Conservation (phyloP, 1,140 invertebrate species). For the Conus ventricosus region DNA sequence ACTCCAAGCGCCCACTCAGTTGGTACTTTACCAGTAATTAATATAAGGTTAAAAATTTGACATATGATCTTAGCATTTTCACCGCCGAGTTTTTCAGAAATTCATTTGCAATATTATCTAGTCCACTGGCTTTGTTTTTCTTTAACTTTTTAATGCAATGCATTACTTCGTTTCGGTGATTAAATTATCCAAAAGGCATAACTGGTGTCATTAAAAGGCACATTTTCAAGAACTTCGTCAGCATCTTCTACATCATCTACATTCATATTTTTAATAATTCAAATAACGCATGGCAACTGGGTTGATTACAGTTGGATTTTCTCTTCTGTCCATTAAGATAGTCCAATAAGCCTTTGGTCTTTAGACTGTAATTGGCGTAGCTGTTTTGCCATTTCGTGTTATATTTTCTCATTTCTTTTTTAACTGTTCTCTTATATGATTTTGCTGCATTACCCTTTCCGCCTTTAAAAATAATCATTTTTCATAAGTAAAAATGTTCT, state of each 20-base stretch:
- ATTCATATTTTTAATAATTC: conserved; percentile 13
- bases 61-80: neutral
- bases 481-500: neutral
- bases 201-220: too few species aligned
- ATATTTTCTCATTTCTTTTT: neutral
- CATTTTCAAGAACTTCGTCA: neutral
- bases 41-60: neutral
- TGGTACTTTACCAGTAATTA: neutral
- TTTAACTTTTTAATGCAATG: neutral
- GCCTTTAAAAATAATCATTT: too few species aligned
- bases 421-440: neutral
- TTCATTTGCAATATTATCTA: conserved; percentile 8
- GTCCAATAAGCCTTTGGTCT: neutral
- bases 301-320: neutral
- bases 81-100: neutral
- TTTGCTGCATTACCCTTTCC: neutral
- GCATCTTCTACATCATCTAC: neutral
- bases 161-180: neutral
- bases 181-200: neutral
- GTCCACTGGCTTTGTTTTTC: neutral
- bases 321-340: neutral
- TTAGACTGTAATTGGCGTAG: conserved; percentile 6
- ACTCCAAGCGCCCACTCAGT: neutral
- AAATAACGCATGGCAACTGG: neutral
- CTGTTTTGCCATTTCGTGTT: neutral